These are phyloP conservation scores for Sorex fumeus DNA, from an alignment of 2,113 vertebrate genomes.

Conservation along the genomic window DNA sequence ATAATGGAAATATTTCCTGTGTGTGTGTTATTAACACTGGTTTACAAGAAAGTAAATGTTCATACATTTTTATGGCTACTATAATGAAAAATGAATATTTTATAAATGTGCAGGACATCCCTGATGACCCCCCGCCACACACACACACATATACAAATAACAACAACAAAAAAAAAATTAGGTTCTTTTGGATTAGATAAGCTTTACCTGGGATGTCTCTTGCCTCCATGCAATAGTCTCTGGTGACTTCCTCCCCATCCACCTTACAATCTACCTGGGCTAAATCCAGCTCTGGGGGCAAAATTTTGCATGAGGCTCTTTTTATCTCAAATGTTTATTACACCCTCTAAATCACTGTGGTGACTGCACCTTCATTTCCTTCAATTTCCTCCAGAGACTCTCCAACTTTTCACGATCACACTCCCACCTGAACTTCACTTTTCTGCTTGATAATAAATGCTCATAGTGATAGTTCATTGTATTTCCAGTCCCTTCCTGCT, in stretches of 20 bases:
- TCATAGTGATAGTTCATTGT: background rate
- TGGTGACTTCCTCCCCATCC: background rate
- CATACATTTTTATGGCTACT: too few relatives aligned
- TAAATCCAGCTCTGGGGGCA: background rate
- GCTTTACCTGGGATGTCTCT: background rate
- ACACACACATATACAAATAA: too few relatives aligned
- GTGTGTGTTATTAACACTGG: background rate
- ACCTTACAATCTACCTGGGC: fast-evolving
- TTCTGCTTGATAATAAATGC: background rate
- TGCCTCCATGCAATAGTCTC: background rate
- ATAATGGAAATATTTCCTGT: background rate
- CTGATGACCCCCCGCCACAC: too few relatives aligned
- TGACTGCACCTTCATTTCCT: background rate
- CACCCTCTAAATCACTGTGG: background rate
- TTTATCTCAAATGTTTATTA: background rate
- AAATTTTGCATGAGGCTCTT: background rate
- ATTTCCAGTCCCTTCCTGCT: background rate
- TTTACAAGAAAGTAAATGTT: too few relatives aligned
- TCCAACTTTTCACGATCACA: background rate
- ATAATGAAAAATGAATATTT: too few relatives aligned
- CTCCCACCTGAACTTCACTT: background rate
- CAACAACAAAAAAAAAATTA: too few relatives aligned
- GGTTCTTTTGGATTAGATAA: background rate
- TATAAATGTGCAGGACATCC: too few relatives aligned
- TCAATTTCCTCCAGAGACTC: background rate